These are phyloP conservation scores for Hylaeus volcanicus DNA, from an alignment of 1,140 invertebrate species.

Conservation along the genomic window DNA sequence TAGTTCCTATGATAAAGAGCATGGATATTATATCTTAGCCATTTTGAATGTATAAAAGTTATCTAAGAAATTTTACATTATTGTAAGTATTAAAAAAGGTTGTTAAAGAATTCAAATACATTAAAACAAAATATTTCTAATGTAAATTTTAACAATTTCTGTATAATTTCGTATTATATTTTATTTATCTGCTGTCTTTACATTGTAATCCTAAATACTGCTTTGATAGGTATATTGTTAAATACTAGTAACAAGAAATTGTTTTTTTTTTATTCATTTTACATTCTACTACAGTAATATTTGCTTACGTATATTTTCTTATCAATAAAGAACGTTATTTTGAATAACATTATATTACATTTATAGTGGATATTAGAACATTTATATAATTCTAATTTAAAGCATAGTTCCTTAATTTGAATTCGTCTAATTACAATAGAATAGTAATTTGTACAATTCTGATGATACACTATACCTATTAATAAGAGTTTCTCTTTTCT, in stretches of 20 bases:
- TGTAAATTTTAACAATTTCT: not conserved
- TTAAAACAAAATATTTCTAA: not conserved
- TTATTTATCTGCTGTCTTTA: slow-evolving; percentile 4
- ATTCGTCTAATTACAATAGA: slow-evolving; percentile 18
- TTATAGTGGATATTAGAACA: not conserved
- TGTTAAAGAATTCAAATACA: slow-evolving; percentile 2
- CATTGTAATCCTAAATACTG: not conserved
- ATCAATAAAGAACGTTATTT: slow-evolving; percentile 19
- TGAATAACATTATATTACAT: slow-evolving; percentile 12
- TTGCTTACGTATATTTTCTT: slow-evolving; percentile 2
- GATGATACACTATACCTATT: slow-evolving; percentile 22
- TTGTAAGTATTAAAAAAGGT: slow-evolving; percentile 5
- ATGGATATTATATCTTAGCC: slow-evolving; percentile 4
- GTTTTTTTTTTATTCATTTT: slow-evolving; percentile 9
- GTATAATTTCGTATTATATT: not conserved
- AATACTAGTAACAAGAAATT: slow-evolving; percentile 25
- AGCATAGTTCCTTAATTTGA: not conserved
- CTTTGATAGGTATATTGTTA: not conserved
- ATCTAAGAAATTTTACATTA: not conserved
- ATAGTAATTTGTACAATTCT: slow-evolving; percentile 31
- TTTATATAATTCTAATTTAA: slow-evolving; percentile 11
- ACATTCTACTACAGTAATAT: not conserved
- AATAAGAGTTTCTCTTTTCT: not conserved
- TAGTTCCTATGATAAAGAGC: slow-evolving; percentile 15
- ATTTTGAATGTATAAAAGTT: not conserved